Conservation (phyloP, 2,888 invertebrate genomes). For the Craniophora ligustri region DNA sequence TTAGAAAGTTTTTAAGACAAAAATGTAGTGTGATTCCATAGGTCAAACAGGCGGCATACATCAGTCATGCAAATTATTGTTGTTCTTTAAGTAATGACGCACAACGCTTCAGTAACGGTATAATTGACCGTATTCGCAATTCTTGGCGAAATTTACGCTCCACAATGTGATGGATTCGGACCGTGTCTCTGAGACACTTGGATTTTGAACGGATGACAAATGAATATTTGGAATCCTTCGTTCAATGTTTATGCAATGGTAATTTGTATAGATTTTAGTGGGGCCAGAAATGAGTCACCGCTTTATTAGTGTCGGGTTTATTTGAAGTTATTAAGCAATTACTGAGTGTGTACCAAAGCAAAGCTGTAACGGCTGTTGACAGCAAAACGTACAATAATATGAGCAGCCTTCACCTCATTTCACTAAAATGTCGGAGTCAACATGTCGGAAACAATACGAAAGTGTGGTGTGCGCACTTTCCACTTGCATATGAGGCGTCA, state of each 20-base stretch:
- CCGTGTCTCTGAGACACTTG: neutral
- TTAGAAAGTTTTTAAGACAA: too few species aligned
- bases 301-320: neutral
- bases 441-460: slow-evolving; percentile 38
- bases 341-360: too few species aligned
- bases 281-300: neutral
- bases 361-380: neutral
- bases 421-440: slow-evolving; percentile 23
- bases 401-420: slow-evolving; percentile 29
- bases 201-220: neutral
- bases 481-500: slow-evolving; percentile 30
- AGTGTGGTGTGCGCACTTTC: slow-evolving; percentile 41
- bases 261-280: neutral
- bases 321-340: too few species aligned
- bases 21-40: too few species aligned
- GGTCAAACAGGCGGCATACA: too few species aligned
- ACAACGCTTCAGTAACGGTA: too few species aligned
- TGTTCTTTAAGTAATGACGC: too few species aligned
- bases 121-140: slow-evolving; percentile 1
- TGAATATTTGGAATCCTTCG: slow-evolving; percentile 10
- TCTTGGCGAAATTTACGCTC: slow-evolving; percentile 7
- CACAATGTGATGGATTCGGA: neutral
- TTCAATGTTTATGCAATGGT: slow-evolving; percentile 1
- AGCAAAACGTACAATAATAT: neutral
- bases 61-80: too few species aligned